Evolutionary conservation across 2,113 vertebrate genomes (phyloP).

Genomic region (Oplegnathus fasciatus): DNA sequence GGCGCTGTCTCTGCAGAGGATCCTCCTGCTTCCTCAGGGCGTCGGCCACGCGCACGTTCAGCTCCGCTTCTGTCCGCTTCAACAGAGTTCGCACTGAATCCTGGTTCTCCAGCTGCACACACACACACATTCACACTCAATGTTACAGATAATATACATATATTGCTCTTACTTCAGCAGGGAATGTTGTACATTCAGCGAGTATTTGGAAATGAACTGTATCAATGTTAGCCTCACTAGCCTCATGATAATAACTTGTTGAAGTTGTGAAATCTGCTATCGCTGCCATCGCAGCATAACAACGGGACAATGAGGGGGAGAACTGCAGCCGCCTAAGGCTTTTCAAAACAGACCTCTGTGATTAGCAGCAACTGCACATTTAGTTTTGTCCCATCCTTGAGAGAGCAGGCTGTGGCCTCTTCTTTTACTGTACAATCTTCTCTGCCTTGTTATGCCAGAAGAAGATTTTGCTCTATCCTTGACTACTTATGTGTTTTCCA

Average conservation of each 20-base stretch:
- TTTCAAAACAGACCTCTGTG: slow-evolving; percentile 6
- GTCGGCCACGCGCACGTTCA: slow-evolving; percentile 93
- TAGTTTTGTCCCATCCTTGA: slow-evolving; percentile 8
- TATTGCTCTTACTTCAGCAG: background rate
- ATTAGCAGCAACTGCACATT: slow-evolving; percentile 11
- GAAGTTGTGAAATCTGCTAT: slow-evolving; percentile 15
- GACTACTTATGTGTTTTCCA: slow-evolving; percentile 11
- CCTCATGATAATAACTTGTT: slow-evolving; percentile 20
- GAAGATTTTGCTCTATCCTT: slow-evolving; percentile 33
- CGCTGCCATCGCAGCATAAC: background rate
- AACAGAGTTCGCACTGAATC: slow-evolving; percentile 91
- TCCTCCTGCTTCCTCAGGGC: slow-evolving; percentile 96
- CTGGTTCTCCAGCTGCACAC: slow-evolving; percentile 93
- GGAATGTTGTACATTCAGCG: background rate
- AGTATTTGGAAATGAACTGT: slow-evolving; percentile 19
- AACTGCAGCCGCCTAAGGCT: background rate
- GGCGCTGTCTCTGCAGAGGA: slow-evolving; percentile 97
- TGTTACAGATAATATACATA: background rate
- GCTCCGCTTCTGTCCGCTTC: slow-evolving; percentile 93
- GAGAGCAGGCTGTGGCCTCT: slow-evolving; percentile 2
- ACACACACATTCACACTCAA: slow-evolving; percentile 14
- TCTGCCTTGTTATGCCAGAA: slow-evolving; percentile 22
- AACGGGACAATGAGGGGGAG: background rate
- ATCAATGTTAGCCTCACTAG: background rate
- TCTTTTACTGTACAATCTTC: slow-evolving; percentile 16